Conservation (phyloP, 2,797 vertebrate species). For the Aulostomus chinensis region DNA sequence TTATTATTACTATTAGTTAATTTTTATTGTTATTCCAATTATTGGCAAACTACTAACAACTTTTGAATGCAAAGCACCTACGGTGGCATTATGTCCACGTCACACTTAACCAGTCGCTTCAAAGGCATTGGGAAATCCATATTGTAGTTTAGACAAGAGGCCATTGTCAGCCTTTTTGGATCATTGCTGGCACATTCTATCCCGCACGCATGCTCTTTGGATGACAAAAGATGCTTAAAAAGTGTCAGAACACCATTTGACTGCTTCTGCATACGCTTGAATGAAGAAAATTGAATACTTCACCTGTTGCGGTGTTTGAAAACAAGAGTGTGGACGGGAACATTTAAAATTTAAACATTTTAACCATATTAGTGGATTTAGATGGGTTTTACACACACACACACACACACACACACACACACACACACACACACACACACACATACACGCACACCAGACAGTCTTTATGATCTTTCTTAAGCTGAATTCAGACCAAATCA, state of each 20-base stretch:
- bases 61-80: slow-evolving; percentile 5
- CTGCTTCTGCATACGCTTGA: background rate
- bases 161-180: slow-evolving; percentile 9
- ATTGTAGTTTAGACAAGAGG: background rate
- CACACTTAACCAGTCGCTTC: background rate
- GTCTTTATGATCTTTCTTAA: no score
- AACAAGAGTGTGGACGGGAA: slow-evolving; percentile 6
- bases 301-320: background rate
- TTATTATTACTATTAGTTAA: background rate
- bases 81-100: slow-evolving; percentile 1
- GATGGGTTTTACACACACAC: slow-evolving; percentile 21
- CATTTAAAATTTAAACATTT: background rate
- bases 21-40: slow-evolving; percentile 4
- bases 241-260: slow-evolving; percentile 7
- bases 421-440: slow-evolving; percentile 17
- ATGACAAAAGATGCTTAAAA: slow-evolving; percentile 27
- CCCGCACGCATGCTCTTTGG: slow-evolving; percentile 42
- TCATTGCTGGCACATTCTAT: slow-evolving; percentile 1
- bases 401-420: slow-evolving; percentile 10
- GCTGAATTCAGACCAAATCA: no score
- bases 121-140: no score
- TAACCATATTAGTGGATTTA: slow-evolving; percentile 14
- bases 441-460: slow-evolving; percentile 17
- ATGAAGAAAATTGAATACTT: background rate
- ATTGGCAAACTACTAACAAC: no score